A percentile compares a stretch with the other conserved stretches of the same genome.
These are phyloP conservation scores for Stomatorhinus walkeri DNA, from an alignment of 2,797 vertebrate genomes.

Conservation along the genomic window DNA sequence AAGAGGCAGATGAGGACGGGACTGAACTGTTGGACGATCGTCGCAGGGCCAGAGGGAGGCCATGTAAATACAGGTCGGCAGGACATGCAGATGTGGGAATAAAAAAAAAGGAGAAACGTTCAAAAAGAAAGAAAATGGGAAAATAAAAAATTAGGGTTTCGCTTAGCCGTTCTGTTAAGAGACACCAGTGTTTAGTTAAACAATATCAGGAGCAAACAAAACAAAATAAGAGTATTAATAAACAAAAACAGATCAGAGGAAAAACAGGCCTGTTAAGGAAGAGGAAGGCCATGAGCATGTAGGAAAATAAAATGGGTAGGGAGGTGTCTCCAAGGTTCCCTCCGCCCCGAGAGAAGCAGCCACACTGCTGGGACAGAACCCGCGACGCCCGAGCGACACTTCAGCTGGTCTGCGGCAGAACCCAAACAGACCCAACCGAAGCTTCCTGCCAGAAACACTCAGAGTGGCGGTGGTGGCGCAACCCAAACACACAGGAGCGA, in stretches of 20 bases:
- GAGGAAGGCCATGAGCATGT: neutral
- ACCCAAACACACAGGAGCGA: neutral
- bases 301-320: neutral
- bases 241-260: neutral
- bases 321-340: neutral
- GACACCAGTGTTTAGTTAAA: neutral
- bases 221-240: neutral
- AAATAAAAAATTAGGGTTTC: neutral
- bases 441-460: neutral
- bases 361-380: neutral
- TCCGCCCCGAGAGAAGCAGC: neutral
- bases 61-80: neutral
- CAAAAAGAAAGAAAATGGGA: neutral
- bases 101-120: neutral
- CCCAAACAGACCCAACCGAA: neutral
- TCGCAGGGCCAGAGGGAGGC: neutral
- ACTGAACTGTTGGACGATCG: neutral
- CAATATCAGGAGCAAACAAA: neutral
- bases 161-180: neutral
- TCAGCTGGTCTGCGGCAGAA: neutral
- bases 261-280: neutral
- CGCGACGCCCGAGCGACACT: neutral
- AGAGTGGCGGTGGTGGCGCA: neutral
- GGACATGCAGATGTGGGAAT: neutral
- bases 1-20: neutral